phyloP scores from a whole-genome alignment of 2,113 vertebrate genomes.

The Prionailurus viverrinus region DNA sequence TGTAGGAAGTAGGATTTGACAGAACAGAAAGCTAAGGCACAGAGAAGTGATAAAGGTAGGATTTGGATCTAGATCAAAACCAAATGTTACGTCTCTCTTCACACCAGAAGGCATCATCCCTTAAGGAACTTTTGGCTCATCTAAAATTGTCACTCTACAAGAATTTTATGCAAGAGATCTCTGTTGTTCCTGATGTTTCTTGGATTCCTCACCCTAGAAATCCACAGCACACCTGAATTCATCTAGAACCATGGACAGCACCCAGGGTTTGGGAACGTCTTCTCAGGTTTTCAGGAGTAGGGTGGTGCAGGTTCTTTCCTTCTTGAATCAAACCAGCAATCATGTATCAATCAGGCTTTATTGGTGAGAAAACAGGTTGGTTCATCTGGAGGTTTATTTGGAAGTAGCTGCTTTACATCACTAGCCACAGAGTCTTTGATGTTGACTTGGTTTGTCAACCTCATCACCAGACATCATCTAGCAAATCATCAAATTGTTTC shows the following conservation, averaged over 20 bases:
- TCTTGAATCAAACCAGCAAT: neutral
- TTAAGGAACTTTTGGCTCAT: neutral
- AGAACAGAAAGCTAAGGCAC: neutral
- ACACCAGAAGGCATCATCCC: neutral
- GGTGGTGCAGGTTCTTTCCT: neutral
- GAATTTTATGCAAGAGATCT: neutral
- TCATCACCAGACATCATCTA: neutral
- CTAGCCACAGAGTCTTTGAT: too few species aligned
- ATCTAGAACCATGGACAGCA: constrained; percentile 72
- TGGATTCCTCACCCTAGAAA: neutral
- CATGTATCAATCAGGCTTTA: neutral
- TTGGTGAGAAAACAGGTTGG: neutral
- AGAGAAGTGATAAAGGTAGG: neutral
- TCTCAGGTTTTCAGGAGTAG: neutral
- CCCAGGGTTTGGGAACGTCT: neutral
- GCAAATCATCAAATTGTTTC: neutral
- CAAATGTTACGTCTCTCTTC: neutral
- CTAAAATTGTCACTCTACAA: neutral
- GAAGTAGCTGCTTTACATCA: neutral
- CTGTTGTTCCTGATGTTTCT: too few species aligned
- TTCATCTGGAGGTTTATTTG: neutral
- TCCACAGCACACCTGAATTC: neutral
- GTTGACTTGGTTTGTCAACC: neutral
- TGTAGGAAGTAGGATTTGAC: neutral
- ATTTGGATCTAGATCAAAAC: neutral